Evolutionary conservation across 2,888 invertebrate genomes (phyloP).

Genomic region (Falcaria lacertinaria): DNA sequence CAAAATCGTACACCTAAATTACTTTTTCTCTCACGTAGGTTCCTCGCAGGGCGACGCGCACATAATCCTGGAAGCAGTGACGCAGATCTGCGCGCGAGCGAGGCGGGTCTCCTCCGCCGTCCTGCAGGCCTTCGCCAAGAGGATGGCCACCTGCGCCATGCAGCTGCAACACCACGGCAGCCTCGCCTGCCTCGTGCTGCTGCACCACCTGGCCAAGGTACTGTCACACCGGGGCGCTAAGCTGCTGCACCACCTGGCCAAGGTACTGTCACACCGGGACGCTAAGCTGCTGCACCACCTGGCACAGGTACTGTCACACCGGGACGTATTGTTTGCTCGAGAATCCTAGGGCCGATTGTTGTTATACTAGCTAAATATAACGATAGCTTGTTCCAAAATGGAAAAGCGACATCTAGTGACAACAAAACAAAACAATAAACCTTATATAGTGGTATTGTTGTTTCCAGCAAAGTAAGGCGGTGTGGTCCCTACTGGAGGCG

Average conservation of each 20-base stretch:
- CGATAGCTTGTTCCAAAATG: too few species aligned
- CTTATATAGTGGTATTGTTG: too few species aligned
- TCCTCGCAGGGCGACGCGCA: slow-evolving; percentile 69
- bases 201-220: slow-evolving; percentile 81
- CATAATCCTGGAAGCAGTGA: slow-evolving; percentile 84
- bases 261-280: too few species aligned
- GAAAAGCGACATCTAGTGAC: too few species aligned
- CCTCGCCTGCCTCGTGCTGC: slow-evolving; percentile 82
- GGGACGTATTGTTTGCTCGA: too few species aligned
- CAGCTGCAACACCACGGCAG: slow-evolving; percentile 85
- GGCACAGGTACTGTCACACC: too few species aligned
- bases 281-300: not conserved
- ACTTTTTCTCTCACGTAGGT: slow-evolving; percentile 27
- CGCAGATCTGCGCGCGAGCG: slow-evolving; percentile 84
- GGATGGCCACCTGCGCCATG: slow-evolving; percentile 84
- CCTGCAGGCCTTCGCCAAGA: slow-evolving; percentile 90
- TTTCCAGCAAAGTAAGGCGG: slow-evolving; percentile 75
- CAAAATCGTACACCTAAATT: too few species aligned
- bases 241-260: too few species aligned
- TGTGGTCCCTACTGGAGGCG: slow-evolving; percentile 85
- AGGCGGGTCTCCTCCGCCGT: slow-evolving; percentile 88
- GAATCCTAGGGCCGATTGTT: too few species aligned
- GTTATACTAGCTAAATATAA: too few species aligned
- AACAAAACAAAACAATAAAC: too few species aligned
- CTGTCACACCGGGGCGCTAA: not conserved